These are phyloP conservation scores for Drosophila hydei DNA, from an alignment of 1,140 invertebrate genomes.

Conservation along the genomic window DNA sequence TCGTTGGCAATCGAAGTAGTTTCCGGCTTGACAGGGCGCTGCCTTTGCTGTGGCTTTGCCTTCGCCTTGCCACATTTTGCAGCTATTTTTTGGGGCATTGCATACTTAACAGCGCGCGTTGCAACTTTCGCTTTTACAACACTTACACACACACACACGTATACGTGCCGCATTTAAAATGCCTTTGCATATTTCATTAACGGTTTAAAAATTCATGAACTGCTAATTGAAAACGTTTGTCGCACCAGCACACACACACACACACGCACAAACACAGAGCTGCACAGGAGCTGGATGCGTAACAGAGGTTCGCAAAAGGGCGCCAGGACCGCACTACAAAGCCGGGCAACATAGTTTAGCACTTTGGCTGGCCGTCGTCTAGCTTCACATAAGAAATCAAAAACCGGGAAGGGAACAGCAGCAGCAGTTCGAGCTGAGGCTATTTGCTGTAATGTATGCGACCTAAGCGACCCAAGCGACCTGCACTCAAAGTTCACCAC, in stretches of 20 bases:
- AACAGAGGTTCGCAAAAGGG: slow-evolving; percentile 61
- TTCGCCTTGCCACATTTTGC: slow-evolving; percentile 23
- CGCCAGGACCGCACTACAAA: slow-evolving; percentile 65
- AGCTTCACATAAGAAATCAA: slow-evolving; percentile 64
- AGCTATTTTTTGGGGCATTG: slow-evolving; percentile 33
- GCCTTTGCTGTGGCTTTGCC: slow-evolving; percentile 20
- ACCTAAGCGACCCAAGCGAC: slow-evolving; percentile 46
- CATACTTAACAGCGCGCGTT: slow-evolving; percentile 38
- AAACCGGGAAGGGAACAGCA: not conserved
- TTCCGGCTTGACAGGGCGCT: slow-evolving; percentile 53
- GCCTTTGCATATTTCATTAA: slow-evolving; percentile 79
- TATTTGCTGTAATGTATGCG: slow-evolving; percentile 60
- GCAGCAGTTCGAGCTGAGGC: not conserved
- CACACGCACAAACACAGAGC: slow-evolving; percentile 10
- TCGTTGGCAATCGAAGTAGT: slow-evolving; percentile 77
- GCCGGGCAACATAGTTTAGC: slow-evolving; percentile 83
- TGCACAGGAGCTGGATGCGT: slow-evolving; percentile 53
- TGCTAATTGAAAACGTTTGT: slow-evolving; percentile 84
- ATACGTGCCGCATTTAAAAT: slow-evolving; percentile 62
- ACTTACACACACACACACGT: not conserved
- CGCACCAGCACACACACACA: slow-evolving; percentile 51
- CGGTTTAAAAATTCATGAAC: slow-evolving; percentile 80
- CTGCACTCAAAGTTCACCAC: slow-evolving; percentile 76
- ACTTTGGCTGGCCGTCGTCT: slow-evolving; percentile 69
- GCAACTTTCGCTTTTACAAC: slow-evolving; percentile 64